Percentiles rank a stretch among this genome's conserved stretches.
phyloP scores from a whole-genome alignment of 2,113 vertebrate genomes.

The Saiga tatarica region DNA sequence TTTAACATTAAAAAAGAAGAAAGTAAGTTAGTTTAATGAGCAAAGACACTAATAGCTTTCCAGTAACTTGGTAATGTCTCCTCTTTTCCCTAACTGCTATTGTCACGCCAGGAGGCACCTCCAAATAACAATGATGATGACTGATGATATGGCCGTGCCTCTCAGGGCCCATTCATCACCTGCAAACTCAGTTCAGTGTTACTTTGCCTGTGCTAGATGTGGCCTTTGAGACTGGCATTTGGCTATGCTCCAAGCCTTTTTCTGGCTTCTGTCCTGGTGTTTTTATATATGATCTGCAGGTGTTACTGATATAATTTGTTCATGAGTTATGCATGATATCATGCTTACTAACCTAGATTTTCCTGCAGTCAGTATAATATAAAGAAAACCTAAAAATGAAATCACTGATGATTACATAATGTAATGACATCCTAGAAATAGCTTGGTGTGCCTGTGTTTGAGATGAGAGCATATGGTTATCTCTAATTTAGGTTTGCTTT shows the following conservation, averaged over 20 bases:
- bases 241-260: slow-evolving; percentile 46
- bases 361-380: background rate
- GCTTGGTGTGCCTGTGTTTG: slow-evolving; percentile 30
- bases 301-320: slow-evolving; percentile 59
- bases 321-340: slow-evolving; percentile 33
- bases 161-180: background rate
- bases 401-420: slow-evolving; percentile 32
- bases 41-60: background rate
- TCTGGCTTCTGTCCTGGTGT: slow-evolving; percentile 61
- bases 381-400: background rate
- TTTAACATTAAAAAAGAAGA: background rate
- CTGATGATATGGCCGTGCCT: background rate
- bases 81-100: background rate
- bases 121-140: background rate
- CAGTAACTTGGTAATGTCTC: background rate
- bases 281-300: slow-evolving; percentile 64
- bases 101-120: background rate
- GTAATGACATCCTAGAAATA: slow-evolving; percentile 59
- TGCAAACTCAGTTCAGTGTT: background rate
- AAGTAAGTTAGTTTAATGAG: background rate
- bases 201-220: slow-evolving; percentile 22
- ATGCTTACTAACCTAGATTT: slow-evolving; percentile 42
- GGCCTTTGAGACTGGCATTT: slow-evolving; percentile 47
- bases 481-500: slow-evolving; percentile 60
- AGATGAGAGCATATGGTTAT: slow-evolving; percentile 60